phyloP scores from a whole-genome alignment of 2,888 invertebrate genomes.

The Drosophila meridionalis region DNA sequence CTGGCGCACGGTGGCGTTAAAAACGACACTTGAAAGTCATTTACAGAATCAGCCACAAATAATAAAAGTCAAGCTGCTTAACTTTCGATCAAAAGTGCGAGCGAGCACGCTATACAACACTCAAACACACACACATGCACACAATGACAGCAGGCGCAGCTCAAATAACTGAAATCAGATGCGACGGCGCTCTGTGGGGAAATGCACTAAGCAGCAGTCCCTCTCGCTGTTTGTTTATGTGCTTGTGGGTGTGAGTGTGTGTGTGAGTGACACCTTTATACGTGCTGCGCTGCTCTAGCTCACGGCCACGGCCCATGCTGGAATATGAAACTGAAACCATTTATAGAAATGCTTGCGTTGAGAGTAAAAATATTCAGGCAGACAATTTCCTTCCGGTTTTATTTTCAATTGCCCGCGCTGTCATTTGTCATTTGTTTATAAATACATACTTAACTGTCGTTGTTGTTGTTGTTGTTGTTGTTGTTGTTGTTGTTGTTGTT shows the following conservation, averaged over 20 bases:
- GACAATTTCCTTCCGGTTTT: slow-evolving; percentile 80
- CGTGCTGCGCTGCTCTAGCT: slow-evolving; percentile 48
- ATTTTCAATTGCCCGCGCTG: slow-evolving; percentile 69
- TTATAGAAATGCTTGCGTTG: slow-evolving; percentile 62
- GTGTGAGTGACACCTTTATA: slow-evolving; percentile 49
- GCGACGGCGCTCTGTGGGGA: slow-evolving; percentile 56
- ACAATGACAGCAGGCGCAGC: slow-evolving; percentile 38
- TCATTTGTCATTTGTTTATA: slow-evolving; percentile 76
- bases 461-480: slow-evolving; percentile 23
- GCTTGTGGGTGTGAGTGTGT: neutral
- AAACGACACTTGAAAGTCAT: slow-evolving; percentile 71
- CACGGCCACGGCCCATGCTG: slow-evolving; percentile 23
- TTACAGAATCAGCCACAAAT: slow-evolving; percentile 78
- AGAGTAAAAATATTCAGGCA: slow-evolving; percentile 59
- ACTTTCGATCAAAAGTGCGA: slow-evolving; percentile 49
- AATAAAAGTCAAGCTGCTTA: slow-evolving; percentile 80
- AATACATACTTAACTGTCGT: slow-evolving; percentile 57
- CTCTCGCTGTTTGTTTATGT: slow-evolving; percentile 25
- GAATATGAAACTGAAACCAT: slow-evolving; percentile 70
- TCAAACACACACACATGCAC: slow-evolving; percentile 4
- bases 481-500: too few relatives aligned
- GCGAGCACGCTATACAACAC: slow-evolving; percentile 25
- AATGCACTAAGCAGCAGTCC: slow-evolving; percentile 52
- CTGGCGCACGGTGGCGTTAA: slow-evolving; percentile 54
- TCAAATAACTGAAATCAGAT: slow-evolving; percentile 77